A percentile compares a stretch with the other conserved stretches of the same genome.
These are phyloP conservation scores for Drosophila trapezifrons DNA, from an alignment of 1,140 invertebrate genomes.

Conservation along the genomic window DNA sequence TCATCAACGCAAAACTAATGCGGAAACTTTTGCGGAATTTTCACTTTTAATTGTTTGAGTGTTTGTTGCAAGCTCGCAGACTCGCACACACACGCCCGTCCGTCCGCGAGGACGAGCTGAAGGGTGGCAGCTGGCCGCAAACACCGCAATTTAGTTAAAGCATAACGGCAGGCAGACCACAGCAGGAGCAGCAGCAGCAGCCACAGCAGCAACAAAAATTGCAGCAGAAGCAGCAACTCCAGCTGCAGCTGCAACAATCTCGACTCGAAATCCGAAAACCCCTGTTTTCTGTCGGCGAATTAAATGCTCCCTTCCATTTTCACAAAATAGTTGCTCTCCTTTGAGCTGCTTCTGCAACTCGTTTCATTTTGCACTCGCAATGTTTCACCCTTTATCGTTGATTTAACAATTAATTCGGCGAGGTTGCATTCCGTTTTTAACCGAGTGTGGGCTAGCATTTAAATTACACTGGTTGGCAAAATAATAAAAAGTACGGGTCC, in stretches of 20 bases:
- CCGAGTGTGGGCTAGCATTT: slow-evolving; percentile 37
- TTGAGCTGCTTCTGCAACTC: slow-evolving; percentile 27
- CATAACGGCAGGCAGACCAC: slow-evolving; percentile 67
- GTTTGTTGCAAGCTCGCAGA: slow-evolving; percentile 58
- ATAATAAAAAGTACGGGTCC: no score
- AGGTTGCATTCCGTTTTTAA: slow-evolving; percentile 30
- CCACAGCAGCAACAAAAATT: slow-evolving; percentile 28
- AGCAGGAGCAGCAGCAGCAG: slow-evolving; percentile 33
- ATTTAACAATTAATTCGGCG: slow-evolving; percentile 49
- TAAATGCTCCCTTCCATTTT: slow-evolving; percentile 35
- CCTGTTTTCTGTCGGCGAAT: slow-evolving; percentile 38
- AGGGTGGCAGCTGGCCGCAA: slow-evolving; percentile 45
- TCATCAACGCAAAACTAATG: slow-evolving; percentile 78
- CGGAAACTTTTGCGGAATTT: slow-evolving; percentile 76
- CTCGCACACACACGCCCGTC: slow-evolving; percentile 11
- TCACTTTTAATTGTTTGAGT: slow-evolving; percentile 81
- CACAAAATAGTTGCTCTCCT: slow-evolving; percentile 26
- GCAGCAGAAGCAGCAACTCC: slow-evolving; percentile 31
- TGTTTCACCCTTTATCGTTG: slow-evolving; percentile 36
- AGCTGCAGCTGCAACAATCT: slow-evolving; percentile 47
- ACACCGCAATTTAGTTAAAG: slow-evolving; percentile 79
- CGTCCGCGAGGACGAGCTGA: not conserved
- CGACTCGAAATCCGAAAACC: slow-evolving; percentile 42
- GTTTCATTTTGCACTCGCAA: slow-evolving; percentile 27
- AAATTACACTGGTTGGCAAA: slow-evolving; percentile 6